These are phyloP conservation scores for Drosophila paulistorum DNA, from an alignment of 1,140 invertebrate genomes.

Conservation along the genomic window DNA sequence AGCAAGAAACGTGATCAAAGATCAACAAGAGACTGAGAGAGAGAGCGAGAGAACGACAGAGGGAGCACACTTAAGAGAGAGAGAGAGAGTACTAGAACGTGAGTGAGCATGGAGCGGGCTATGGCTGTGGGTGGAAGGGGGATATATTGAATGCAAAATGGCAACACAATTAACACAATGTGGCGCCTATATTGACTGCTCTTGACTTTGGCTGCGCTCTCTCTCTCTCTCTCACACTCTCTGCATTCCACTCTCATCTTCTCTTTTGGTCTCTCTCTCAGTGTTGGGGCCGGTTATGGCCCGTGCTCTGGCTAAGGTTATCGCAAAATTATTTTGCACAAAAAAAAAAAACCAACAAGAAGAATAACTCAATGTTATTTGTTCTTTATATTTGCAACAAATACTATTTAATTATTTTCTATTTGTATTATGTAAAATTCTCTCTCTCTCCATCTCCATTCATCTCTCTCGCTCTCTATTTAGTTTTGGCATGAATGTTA, in stretches of 20 bases:
- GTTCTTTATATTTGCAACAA: constrained; percentile 55
- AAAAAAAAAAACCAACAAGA: constrained; percentile 43
- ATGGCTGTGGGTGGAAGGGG: constrained; percentile 19
- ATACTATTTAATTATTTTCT: constrained; percentile 33
- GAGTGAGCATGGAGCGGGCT: neutral
- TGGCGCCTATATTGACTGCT: constrained; percentile 51
- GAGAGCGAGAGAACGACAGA: constrained; percentile 10
- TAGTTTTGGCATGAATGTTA: constrained; percentile 2
- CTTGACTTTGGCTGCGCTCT: constrained; percentile 22
- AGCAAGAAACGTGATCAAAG: constrained; percentile 80
- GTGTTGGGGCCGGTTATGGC: constrained; percentile 10
- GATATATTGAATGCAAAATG: constrained; percentile 48
- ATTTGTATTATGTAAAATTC: neutral
- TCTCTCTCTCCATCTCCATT: neutral
- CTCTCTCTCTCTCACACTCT: constrained; percentile 20
- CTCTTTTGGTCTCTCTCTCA: neutral
- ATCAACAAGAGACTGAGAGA: constrained; percentile 47
- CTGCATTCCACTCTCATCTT: constrained; percentile 3
- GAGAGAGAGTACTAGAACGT: constrained; percentile 8
- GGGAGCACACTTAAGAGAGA: constrained; percentile 7
- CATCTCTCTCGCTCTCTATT: neutral
- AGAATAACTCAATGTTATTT: constrained; percentile 60
- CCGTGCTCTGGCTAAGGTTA: constrained; percentile 54
- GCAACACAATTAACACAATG: constrained; percentile 74
- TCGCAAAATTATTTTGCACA: constrained; percentile 64